A percentile compares a stretch with the other conserved stretches of the same genome.
Conservation (phyloP, 37 sponge, comb jelly and placozoan genomes). For the Petrosia ficiformis region DNA sequence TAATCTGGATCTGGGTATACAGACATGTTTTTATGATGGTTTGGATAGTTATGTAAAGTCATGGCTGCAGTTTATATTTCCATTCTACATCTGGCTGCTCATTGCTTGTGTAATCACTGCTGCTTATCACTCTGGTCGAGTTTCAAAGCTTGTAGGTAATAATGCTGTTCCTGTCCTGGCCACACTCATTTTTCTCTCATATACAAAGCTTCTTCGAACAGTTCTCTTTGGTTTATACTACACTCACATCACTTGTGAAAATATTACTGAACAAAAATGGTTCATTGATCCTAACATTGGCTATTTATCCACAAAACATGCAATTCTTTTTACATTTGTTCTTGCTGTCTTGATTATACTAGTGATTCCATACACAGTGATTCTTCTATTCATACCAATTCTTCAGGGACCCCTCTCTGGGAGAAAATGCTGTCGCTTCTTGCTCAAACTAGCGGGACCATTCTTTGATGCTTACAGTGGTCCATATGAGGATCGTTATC, state of each 20-base stretch:
- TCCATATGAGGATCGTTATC: no score
- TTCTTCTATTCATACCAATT: slow-evolving; percentile 7
- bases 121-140: neutral
- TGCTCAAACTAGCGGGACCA: no score
- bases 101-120: neutral
- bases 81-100: slow-evolving; percentile 10
- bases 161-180: no score
- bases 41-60: neutral
- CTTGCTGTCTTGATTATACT: neutral
- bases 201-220: slow-evolving; percentile 13
- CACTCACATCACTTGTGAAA: neutral
- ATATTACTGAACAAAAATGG: neutral
- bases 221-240: neutral
- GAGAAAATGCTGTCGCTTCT: no score
- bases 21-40: no score
- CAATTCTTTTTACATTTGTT: slow-evolving; percentile 9
- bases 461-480: no score
- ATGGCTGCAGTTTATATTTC: no score
- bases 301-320: slow-evolving; percentile 20
- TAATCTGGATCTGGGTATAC: slow-evolving; percentile 6
- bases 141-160: neutral
- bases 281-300: slow-evolving; percentile 12
- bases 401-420: no score
- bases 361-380: neutral
- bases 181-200: slow-evolving; percentile 12